Conservation (phyloP, 1,140 invertebrate genomes). For the Fopius arisanus region DNA sequence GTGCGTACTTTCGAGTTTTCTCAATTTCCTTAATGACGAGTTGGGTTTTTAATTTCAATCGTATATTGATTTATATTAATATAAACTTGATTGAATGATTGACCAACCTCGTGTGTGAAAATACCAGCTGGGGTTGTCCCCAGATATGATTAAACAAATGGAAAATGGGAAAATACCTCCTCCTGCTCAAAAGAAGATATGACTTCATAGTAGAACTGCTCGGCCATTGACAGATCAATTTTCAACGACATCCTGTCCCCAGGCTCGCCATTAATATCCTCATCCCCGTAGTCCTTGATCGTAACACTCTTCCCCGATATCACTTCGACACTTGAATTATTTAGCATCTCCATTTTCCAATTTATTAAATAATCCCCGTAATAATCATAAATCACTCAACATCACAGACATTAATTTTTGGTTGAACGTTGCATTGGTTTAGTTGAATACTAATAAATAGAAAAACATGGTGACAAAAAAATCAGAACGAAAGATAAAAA, state of each 20-base stretch:
- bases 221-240: slow-evolving; percentile 60
- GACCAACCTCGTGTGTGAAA: no score
- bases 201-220: slow-evolving; percentile 63
- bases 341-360: slow-evolving; percentile 54
- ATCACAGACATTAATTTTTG: not conserved
- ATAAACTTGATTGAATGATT: no score
- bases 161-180: slow-evolving; percentile 46
- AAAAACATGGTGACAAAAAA: not conserved
- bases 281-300: slow-evolving; percentile 56
- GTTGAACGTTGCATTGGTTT: not conserved
- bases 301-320: slow-evolving; percentile 54
- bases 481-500: not conserved
- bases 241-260: slow-evolving; percentile 51
- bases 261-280: slow-evolving; percentile 37
- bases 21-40: not conserved
- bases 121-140: no score
- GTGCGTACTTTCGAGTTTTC: not conserved
- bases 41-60: not conserved
- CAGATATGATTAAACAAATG: not conserved
- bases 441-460: not conserved
- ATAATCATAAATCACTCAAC: not conserved
- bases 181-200: slow-evolving; percentile 60
- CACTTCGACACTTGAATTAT: slow-evolving; percentile 59
- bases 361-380: not conserved
- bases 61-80: no score